A percentile compares a stretch with the other conserved stretches of the same genome.
Evolutionary conservation across 2,113 vertebrate genomes (phyloP).

Genomic region (Setophaga coronata): DNA sequence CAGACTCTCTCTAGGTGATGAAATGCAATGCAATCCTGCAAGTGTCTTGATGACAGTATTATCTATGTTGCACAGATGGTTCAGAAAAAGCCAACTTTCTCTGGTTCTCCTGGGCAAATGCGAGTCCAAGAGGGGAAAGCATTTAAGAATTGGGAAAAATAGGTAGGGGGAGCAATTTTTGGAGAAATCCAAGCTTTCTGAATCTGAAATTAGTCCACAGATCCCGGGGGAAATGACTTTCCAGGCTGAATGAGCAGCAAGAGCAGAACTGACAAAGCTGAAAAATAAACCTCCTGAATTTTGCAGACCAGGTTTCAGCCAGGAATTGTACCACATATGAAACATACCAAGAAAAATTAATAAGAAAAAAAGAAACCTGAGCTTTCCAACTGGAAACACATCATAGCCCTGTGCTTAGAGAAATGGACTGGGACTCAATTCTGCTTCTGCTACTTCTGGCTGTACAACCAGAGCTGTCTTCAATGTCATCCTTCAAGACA

Average conservation of each 20-base stretch:
- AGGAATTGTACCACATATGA: neutral
- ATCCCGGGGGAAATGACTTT: neutral
- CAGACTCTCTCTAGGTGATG: neutral
- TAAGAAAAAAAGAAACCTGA: neutral
- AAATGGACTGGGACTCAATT: neutral
- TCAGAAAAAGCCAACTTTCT: constrained; percentile 3
- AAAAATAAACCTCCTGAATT: neutral
- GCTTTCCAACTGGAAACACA: neutral
- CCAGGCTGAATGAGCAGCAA: neutral
- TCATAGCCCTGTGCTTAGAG: neutral
- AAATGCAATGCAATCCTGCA: neutral
- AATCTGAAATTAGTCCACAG: neutral
- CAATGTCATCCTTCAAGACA: neutral
- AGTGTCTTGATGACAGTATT: constrained; percentile 35
- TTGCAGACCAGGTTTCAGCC: neutral
- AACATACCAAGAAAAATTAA: neutral
- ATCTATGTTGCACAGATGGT: constrained; percentile 15
- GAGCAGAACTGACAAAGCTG: neutral
- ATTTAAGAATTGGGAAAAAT: neutral
- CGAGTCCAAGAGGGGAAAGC: neutral
- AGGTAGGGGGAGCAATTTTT: neutral
- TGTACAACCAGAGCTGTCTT: neutral
- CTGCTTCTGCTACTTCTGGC: neutral
- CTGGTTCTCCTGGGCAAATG: neutral
- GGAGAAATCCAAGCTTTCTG: neutral